phyloP scores from a whole-genome alignment of 2,888 invertebrate genomes.

The Bombylius major region DNA sequence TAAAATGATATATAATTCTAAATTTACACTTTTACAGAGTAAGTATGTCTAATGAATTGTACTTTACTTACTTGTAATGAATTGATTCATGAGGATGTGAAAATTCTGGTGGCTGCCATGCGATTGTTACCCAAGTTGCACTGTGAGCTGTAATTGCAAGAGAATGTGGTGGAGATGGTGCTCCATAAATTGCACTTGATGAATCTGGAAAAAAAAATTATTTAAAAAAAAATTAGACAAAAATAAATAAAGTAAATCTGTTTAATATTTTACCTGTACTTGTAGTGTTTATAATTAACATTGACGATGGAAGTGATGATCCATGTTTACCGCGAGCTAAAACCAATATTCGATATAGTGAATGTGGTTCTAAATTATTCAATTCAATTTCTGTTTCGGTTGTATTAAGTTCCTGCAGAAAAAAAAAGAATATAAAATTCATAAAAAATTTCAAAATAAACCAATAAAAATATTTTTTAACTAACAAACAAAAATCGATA shows the following conservation, averaged over 20 bases:
- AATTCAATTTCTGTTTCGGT: slow-evolving; percentile 50
- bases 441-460: background rate
- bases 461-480: too few relatives aligned
- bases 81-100: slow-evolving; percentile 67
- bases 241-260: background rate
- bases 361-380: slow-evolving; percentile 49
- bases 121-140: slow-evolving; percentile 67
- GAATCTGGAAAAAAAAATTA: slow-evolving; percentile 16
- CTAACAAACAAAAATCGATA: too few relatives aligned
- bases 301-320: slow-evolving; percentile 67
- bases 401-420: slow-evolving; percentile 52
- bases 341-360: slow-evolving; percentile 68
- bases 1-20: too few relatives aligned
- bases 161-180: slow-evolving; percentile 71
- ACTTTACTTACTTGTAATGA: slow-evolving; percentile 49
- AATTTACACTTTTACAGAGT: too few relatives aligned
- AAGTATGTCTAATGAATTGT: too few relatives aligned
- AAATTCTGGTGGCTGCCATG: slow-evolving; percentile 78
- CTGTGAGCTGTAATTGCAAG: slow-evolving; percentile 65
- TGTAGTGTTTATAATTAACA: slow-evolving; percentile 60
- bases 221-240: too few relatives aligned
- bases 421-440: background rate
- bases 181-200: slow-evolving; percentile 43
- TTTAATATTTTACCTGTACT: slow-evolving; percentile 36
- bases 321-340: slow-evolving; percentile 66